Evolutionary conservation across 2,113 vertebrate genomes (phyloP), one percentile per base, ranked within the genome.

Genomic region (Taxidea taxus): DNA sequence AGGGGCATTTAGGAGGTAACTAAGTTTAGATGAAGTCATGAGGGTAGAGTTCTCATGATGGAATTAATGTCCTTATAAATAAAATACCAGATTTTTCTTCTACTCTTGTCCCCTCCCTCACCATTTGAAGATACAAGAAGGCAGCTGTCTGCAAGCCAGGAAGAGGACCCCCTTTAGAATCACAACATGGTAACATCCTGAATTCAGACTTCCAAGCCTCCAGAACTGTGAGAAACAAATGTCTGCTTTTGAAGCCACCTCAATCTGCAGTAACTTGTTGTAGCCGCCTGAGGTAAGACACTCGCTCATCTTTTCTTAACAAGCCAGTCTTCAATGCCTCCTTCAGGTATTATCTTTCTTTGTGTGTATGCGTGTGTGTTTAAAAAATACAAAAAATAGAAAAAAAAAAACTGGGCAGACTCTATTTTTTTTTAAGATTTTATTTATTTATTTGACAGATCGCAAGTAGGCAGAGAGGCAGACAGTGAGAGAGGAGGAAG

Each of bases 51-150:
- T 4, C 23, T 95, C 20, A 42, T 31, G 25, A 90, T 49, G 29
- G 18, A 80, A 91, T 66, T 42, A 47, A 2, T 37, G 1, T 14
- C 13, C 8, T 84, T 42, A 49, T 54, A 80, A 44, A 23, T 68
- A 84, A n/a, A 4, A 91, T 11, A 82, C 13, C 3, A 42, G n/a
- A 37, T 58, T 2, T 39, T n/a, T 68, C 31, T 29, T 23, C 56
- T 1, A 23, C 15, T 47, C 10, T 49, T 21, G 16, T 51, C 15
- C 15, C 12, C 20, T 34, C 1, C 7, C 25, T 34, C 0, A 34
- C 7, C n/a, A 14, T 25, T 34, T 56, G 42, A 93, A 9, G 12
- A 27, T 34, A 31, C 27, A 70, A 72, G 60, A 77, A 64, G 31
- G 12, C 9, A n/a, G 10, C 39, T 16, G 49, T 49, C 44, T 77